Evolutionary conservation across 2,113 vertebrate species (phyloP).

Genomic region (Misgurnus mizolepis): DNA sequence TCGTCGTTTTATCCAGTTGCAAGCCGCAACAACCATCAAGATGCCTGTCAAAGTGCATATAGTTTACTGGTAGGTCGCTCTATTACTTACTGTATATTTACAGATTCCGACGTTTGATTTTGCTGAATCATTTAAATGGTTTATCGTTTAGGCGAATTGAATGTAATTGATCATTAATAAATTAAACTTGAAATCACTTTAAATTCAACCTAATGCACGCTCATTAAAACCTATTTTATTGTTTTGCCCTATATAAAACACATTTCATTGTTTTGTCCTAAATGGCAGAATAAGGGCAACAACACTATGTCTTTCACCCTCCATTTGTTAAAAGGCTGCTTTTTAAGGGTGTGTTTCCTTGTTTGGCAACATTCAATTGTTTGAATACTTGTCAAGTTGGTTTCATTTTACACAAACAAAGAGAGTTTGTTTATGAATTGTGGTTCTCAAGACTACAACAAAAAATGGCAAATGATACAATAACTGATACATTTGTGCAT

Average conservation of each 20-base stretch:
- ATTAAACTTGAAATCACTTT: background rate
- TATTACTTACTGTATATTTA: constrained; percentile 9
- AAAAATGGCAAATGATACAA: background rate
- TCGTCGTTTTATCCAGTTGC: background rate
- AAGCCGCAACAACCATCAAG: background rate
- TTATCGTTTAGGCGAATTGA: background rate
- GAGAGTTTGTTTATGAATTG: background rate
- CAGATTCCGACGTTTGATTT: background rate
- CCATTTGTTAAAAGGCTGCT: background rate
- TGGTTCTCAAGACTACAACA: background rate
- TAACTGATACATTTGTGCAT: background rate
- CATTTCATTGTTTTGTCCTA: no score
- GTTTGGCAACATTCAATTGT: background rate
- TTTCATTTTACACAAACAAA: background rate
- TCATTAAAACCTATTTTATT: no score
- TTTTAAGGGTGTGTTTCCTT: background rate
- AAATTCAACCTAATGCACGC: background rate
- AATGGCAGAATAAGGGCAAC: no score
- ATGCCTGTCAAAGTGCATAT: constrained; percentile 60
- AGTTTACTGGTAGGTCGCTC: constrained; percentile 59
- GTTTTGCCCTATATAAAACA: no score
- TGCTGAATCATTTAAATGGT: background rate
- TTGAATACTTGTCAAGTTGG: background rate
- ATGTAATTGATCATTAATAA: background rate
- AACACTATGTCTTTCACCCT: no score